These are phyloP conservation scores for Halcyon badia DNA, from an alignment of 2,797 vertebrate genomes.

Conservation along the genomic window DNA sequence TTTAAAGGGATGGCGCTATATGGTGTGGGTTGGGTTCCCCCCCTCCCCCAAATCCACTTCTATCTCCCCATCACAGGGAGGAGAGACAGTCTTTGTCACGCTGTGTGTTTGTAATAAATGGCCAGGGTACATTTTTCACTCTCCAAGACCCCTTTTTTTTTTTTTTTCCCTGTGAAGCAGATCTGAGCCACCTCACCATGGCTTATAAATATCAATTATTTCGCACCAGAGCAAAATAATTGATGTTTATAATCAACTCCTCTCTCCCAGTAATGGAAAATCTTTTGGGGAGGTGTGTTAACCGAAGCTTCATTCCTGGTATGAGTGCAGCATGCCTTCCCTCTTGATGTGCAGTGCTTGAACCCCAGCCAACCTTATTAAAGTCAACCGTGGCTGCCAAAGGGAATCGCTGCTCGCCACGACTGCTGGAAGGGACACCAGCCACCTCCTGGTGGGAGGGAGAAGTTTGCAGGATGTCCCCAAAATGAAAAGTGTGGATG, in stretches of 20 bases:
- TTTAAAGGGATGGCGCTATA: constrained; percentile 31
- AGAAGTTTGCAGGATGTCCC: background rate
- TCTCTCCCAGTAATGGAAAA: background rate
- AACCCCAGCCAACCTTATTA: background rate
- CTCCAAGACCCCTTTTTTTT: background rate
- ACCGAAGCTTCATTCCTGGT: background rate
- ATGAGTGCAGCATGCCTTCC: background rate
- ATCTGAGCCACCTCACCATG: background rate
- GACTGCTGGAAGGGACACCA: constrained; percentile 16
- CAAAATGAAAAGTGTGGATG: constrained; percentile 2
- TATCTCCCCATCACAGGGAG: background rate
- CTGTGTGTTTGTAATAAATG: background rate
- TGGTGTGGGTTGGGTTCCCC: background rate
- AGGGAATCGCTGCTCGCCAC: background rate
- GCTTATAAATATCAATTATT: background rate
- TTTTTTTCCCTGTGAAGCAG: background rate
- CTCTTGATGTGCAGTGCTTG: background rate
- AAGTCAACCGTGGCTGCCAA: background rate
- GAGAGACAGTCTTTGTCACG: constrained; percentile 6
- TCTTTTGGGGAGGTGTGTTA: background rate
- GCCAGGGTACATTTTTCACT: background rate
- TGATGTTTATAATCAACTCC: background rate
- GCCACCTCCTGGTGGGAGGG: constrained; percentile 52
- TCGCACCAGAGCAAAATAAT: background rate
- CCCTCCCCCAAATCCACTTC: background rate